Percentiles rank a stretch among this genome's conserved stretches.
phyloP scores from a whole-genome alignment of 2,888 invertebrate genomes.

The Agrypnus murinus region DNA sequence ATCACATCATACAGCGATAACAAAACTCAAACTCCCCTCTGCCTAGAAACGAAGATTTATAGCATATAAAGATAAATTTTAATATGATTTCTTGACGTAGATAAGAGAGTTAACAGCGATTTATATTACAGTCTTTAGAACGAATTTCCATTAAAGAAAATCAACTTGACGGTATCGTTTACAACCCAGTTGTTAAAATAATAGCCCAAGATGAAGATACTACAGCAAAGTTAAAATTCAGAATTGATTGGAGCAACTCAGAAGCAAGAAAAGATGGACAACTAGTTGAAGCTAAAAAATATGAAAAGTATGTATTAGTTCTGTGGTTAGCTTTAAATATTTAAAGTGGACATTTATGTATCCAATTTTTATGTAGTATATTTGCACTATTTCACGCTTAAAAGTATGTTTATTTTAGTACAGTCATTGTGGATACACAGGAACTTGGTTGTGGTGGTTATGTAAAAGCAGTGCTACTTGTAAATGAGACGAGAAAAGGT shows the following conservation, averaged over 20 bases:
- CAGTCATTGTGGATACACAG: slow-evolving; percentile 61
- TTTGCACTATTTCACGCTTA: too few relatives aligned
- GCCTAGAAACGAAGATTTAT: too few relatives aligned
- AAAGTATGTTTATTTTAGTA: slow-evolving; percentile 58
- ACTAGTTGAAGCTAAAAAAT: slow-evolving; percentile 60
- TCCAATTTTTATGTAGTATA: too few relatives aligned
- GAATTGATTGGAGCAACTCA: slow-evolving; percentile 76
- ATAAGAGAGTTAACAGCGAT: background rate
- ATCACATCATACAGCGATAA: too few relatives aligned
- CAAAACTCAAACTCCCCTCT: too few relatives aligned
- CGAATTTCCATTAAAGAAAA: slow-evolving; percentile 22
- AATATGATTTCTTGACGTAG: background rate
- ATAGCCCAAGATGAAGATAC: slow-evolving; percentile 77
- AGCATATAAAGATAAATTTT: too few relatives aligned
- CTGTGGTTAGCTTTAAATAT: too few relatives aligned
- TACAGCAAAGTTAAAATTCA: slow-evolving; percentile 74
- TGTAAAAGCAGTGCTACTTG: slow-evolving; percentile 45
- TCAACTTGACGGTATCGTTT: background rate
- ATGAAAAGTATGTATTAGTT: slow-evolving; percentile 13
- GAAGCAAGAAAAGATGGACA: slow-evolving; percentile 77
- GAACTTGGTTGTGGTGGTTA: background rate
- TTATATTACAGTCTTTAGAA: background rate
- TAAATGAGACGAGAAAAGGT: slow-evolving; percentile 33
- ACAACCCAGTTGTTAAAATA: slow-evolving; percentile 63
- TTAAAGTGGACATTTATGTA: too few relatives aligned